A percentile compares a stretch with the other conserved stretches of the same genome.
Evolutionary conservation across 2,888 invertebrate species (phyloP).

Genomic region (Reticulitermes lucifugus): DNA sequence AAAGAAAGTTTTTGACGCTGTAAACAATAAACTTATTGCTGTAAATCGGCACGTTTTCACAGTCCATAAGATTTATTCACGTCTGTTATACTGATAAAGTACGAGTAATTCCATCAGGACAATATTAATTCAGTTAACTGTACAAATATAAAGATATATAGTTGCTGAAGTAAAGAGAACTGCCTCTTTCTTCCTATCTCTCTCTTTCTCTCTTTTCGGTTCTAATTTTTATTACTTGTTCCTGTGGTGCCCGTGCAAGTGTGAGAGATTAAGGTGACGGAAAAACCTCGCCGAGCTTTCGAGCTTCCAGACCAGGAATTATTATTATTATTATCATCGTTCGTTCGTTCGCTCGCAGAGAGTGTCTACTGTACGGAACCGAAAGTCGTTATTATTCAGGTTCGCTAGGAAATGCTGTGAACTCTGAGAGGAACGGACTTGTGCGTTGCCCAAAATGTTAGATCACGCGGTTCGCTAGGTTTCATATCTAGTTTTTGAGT

Average conservation of each 20-base stretch:
- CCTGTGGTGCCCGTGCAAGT: slow-evolving; percentile 45
- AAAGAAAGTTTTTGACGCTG: neutral
- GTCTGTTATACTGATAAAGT: neutral
- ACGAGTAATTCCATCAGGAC: neutral
- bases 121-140: slow-evolving; percentile 31
- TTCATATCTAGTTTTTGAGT: slow-evolving; percentile 39
- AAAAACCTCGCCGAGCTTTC: slow-evolving; percentile 37
- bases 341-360: slow-evolving; percentile 24
- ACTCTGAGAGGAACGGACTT: slow-evolving; percentile 31
- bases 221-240: slow-evolving; percentile 43
- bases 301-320: slow-evolving; percentile 39
- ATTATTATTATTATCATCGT: slow-evolving; percentile 29
- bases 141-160: slow-evolving; percentile 26
- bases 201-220: slow-evolving; percentile 37
- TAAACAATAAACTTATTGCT: neutral
- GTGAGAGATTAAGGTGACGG: slow-evolving; percentile 53
- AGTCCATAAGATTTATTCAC: neutral
- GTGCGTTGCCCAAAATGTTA: slow-evolving; percentile 37
- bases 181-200: slow-evolving; percentile 6
- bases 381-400: slow-evolving; percentile 36
- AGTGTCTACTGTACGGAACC: neutral
- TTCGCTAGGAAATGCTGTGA: slow-evolving; percentile 36
- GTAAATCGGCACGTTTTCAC: slow-evolving; percentile 13
- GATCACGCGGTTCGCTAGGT: slow-evolving; percentile 37
- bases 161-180: neutral